Base-by-base conservation (phyloP, 2,888 invertebrate species). In the Thelaira solivaga region DNA sequence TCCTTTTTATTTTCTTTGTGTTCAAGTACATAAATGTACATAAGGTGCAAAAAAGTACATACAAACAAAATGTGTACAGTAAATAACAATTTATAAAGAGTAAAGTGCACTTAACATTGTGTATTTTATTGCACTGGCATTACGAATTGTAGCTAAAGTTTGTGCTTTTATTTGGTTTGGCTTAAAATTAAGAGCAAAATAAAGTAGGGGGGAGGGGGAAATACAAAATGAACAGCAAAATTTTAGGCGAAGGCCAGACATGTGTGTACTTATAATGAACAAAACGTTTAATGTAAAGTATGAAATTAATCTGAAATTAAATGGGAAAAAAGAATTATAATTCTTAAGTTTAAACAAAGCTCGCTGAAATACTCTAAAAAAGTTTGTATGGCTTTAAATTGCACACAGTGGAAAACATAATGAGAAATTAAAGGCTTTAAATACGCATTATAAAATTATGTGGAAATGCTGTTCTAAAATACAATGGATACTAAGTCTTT, bases 171-270 rank as follows among this genome's bases (percentile, higher is more conserved):
- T 73, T 71, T 18, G 13, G 22, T 53, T 47, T 20, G 41, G 11
- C 53, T 31, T 10, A 11, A 39, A 16, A 31, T 49, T 36, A 2
- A 24, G 20, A 26, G 10, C 2, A 59, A 36, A n/a, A 20, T 29
- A 49, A 41, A 39, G 29, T 29, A 49, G 31, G 29, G 29, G 34
- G 8, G 49, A 49, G 31, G 29, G 29, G 7, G 8, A 34, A 65
- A 53, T n/a, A 51, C 26, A n/a, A 71, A 71, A 61, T 68, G 71
- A 62, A 45, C 51, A 74, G 41, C 69, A 74, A 74, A 59, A 78
- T 74, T 78, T 78, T 53, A 74, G 73, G 69, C 73, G 69, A 78
- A 78, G 78, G 78, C 68, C 78, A 78, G 78, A 59, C 78, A 61
- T 45, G 20, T 55, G 11, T n/a, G n/a, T 10, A 69, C 69, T 69